Conservation (phyloP, 1,140 invertebrate species). For the Pseudomyrmex sp. region DNA sequence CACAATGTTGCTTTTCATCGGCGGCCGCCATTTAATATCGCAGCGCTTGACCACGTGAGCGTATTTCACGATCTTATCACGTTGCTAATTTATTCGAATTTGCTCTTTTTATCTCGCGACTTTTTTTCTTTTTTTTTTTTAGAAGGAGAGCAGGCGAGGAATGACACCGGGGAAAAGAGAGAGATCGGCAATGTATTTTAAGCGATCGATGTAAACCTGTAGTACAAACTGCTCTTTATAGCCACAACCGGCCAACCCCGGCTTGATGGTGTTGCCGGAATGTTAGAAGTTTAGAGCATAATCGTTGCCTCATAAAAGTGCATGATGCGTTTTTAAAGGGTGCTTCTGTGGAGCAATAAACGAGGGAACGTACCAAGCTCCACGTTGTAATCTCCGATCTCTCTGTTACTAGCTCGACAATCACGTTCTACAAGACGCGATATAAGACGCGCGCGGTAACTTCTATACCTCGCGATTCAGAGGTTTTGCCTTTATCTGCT, state of each 20-base stretch:
- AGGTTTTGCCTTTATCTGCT: constrained; percentile 15
- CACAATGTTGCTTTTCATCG: constrained; percentile 60
- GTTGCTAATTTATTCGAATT: constrained; percentile 40
- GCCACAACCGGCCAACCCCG: constrained; percentile 26
- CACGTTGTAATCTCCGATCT: constrained; percentile 56
- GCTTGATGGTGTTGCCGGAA: constrained; percentile 64
- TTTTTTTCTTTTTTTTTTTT: background rate
- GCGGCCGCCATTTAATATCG: constrained; percentile 47
- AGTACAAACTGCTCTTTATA: constrained; percentile 70
- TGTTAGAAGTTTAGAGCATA: constrained; percentile 81
- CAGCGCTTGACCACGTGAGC: background rate
- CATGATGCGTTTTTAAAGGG: constrained; percentile 84
- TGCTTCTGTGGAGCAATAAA: constrained; percentile 82
- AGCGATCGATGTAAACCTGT: constrained; percentile 72
- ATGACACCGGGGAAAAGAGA: constrained; percentile 18
- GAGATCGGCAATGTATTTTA: constrained; percentile 59
- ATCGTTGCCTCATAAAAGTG: constrained; percentile 83
- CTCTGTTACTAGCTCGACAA: constrained; percentile 47
- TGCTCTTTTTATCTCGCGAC: constrained; percentile 27
- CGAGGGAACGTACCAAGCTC: constrained; percentile 66
- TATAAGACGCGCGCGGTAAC: constrained; percentile 10
- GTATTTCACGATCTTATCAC: constrained; percentile 62
- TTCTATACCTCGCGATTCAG: constrained; percentile 18
- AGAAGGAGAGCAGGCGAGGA: background rate
- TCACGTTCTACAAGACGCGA: constrained; percentile 43